Percentiles rank a stretch among this genome's conserved stretches.
These are phyloP conservation scores for Triplophysa yarkandensis DNA, from an alignment of 2,797 vertebrate genomes.

Conservation along the genomic window DNA sequence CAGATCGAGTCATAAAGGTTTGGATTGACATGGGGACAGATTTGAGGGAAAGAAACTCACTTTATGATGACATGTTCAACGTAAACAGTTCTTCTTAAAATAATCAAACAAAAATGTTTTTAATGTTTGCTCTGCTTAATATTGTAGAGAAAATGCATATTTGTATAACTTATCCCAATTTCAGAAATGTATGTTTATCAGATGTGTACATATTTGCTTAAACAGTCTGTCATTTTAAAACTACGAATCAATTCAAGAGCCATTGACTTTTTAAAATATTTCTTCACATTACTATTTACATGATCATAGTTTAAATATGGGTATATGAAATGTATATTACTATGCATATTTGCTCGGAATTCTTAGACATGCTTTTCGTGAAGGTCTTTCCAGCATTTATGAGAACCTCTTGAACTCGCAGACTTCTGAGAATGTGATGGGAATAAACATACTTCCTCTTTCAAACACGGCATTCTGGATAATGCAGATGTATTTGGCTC, in stretches of 20 bases:
- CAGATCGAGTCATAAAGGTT: not conserved
- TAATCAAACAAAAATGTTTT: not conserved
- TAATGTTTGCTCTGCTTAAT: slow-evolving; percentile 1
- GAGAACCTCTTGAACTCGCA: slow-evolving; percentile 17
- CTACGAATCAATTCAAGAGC: slow-evolving; percentile 42
- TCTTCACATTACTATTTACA: slow-evolving; percentile 33
- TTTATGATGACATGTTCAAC: slow-evolving; percentile 6
- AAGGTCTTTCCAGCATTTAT: slow-evolving; percentile 34
- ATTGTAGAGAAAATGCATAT: slow-evolving; percentile 37
- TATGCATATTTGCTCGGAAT: slow-evolving; percentile 55
- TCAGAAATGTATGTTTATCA: slow-evolving; percentile 48
- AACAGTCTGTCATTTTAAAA: slow-evolving; percentile 53
- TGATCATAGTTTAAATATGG: slow-evolving; percentile 37
- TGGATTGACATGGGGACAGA: not conserved
- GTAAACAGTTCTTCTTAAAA: too few relatives aligned
- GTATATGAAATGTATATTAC: slow-evolving; percentile 51
- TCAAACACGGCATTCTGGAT: slow-evolving; percentile 11
- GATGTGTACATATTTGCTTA: slow-evolving; percentile 52
- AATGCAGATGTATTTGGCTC: slow-evolving; percentile 21
- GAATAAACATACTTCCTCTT: slow-evolving; percentile 33
- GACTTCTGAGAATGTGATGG: slow-evolving; percentile 14
- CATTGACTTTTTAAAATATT: slow-evolving; percentile 14
- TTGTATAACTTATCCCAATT: slow-evolving; percentile 43
- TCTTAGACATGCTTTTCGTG: slow-evolving; percentile 42
- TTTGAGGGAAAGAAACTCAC: not conserved